Conservation (phyloP, 2,113 vertebrate species). For the Erinaceus europaeus region DNA sequence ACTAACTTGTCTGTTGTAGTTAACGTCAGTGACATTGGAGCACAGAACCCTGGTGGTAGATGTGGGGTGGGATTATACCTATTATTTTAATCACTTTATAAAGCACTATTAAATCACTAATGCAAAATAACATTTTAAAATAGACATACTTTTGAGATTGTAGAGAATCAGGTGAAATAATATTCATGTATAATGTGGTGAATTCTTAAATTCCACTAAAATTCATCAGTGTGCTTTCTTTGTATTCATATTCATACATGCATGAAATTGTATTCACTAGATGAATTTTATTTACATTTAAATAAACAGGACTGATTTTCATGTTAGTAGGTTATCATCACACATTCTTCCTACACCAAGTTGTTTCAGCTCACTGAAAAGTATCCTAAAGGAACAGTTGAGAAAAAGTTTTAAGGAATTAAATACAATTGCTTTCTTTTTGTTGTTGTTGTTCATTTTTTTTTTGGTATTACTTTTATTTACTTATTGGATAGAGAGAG, state of each 20-base stretch:
- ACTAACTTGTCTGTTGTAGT: too few species aligned
- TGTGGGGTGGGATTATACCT: background rate
- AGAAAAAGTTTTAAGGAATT: background rate
- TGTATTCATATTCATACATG: background rate
- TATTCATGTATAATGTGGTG: background rate
- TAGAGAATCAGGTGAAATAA: background rate
- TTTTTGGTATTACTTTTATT: too few species aligned
- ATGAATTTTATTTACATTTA: background rate
- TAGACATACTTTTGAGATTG: background rate
- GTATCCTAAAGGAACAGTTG: background rate
- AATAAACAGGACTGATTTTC: background rate
- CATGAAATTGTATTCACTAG: background rate
- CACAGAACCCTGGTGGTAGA: too few species aligned
- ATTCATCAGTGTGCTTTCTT: background rate
- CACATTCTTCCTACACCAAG: background rate
- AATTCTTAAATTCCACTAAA: conserved; percentile 5
- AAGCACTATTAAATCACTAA: too few species aligned
- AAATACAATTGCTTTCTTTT: too few species aligned
- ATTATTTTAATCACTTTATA: background rate
- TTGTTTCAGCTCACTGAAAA: background rate
- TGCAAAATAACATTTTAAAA: background rate
- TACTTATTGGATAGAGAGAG: too few species aligned
- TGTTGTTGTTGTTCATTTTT: too few species aligned
- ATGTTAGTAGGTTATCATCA: background rate
- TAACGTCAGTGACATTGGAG: too few species aligned